Conservation (phyloP, 2,888 invertebrate genomes). For the Selenia dentaria region DNA sequence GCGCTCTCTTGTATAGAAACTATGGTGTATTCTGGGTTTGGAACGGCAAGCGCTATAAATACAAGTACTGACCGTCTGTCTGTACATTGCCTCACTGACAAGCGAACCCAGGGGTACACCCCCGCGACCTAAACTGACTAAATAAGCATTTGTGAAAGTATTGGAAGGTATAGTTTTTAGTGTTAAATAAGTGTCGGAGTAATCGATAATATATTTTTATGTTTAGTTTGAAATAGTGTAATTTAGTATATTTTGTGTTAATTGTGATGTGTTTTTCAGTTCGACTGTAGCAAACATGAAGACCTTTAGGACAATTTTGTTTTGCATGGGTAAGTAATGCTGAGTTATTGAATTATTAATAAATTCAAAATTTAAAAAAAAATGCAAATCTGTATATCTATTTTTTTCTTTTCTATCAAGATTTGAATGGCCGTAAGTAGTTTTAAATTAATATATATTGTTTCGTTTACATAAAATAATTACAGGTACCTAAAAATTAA, state of each 20-base stretch:
- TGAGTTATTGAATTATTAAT: too few relatives aligned
- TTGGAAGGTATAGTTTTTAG: slow-evolving; percentile 62
- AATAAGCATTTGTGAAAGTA: slow-evolving; percentile 67
- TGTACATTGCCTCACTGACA: slow-evolving; percentile 71
- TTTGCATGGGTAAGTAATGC: slow-evolving; percentile 67
- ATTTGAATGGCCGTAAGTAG: too few relatives aligned
- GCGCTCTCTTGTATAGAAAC: slow-evolving; percentile 14
- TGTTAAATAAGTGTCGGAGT: slow-evolving; percentile 18
- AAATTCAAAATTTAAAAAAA: too few relatives aligned
- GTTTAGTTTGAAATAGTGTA: slow-evolving; percentile 1
- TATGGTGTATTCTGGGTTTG: slow-evolving; percentile 7
- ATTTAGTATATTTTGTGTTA: slow-evolving; percentile 27
- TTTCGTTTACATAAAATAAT: too few relatives aligned
- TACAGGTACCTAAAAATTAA: too few relatives aligned
- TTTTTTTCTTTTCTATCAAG: too few relatives aligned
- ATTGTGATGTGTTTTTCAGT: slow-evolving; percentile 65
- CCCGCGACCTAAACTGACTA: slow-evolving; percentile 55
- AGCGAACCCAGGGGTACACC: slow-evolving; percentile 59
- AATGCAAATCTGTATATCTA: too few relatives aligned
- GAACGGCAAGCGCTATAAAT: slow-evolving; percentile 68
- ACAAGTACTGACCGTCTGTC: slow-evolving; percentile 50
- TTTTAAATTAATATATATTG: too few relatives aligned
- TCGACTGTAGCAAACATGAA: slow-evolving; percentile 71
- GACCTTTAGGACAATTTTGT: slow-evolving; percentile 60
- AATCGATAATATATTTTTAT: too few relatives aligned